Percentiles rank a stretch among this genome's conserved stretches.
Conservation (phyloP, 2,888 invertebrate genomes). For the Tetranychus piercei region DNA sequence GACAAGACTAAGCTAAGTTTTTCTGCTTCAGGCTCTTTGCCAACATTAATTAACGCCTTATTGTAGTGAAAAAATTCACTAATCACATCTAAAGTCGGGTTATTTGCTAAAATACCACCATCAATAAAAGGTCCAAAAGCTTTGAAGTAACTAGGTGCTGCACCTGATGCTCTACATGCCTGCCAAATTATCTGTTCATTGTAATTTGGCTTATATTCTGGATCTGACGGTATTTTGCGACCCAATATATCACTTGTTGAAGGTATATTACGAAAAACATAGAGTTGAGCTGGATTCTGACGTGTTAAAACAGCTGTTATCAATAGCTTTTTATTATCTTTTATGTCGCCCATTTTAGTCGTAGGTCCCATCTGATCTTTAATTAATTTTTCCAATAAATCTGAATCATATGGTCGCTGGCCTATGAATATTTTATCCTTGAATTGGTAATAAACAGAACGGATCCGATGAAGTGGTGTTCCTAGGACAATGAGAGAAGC, state of each 20-base stretch:
- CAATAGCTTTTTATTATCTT: conserved; percentile 49
- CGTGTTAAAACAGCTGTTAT: conserved; percentile 77
- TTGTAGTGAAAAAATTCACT: conserved; percentile 82
- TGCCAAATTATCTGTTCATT: conserved; percentile 49
- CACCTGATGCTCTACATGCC: conserved; percentile 79
- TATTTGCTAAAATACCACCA: conserved; percentile 90
- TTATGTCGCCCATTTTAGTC: conserved; percentile 70
- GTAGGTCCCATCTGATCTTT: conserved; percentile 67
- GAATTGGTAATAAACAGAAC: conserved; percentile 73
- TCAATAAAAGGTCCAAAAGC: conserved; percentile 33
- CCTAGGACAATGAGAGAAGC: conserved; percentile 58
- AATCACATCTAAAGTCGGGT: conserved; percentile 82
- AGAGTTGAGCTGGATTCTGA: conserved; percentile 75
- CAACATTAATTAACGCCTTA: conserved; percentile 50
- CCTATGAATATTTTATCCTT: conserved; percentile 89
- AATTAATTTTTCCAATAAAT: conserved; percentile 62
- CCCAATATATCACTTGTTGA: conserved; percentile 53
- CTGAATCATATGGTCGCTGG: conserved; percentile 68
- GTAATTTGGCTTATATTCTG: not conserved
- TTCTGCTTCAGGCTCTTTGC: conserved; percentile 40
- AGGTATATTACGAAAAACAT: conserved; percentile 77
- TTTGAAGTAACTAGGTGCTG: conserved; percentile 82
- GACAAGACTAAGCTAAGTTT: conserved; percentile 56
- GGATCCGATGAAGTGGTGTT: conserved; percentile 46
- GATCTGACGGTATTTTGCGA: conserved; percentile 18